A percentile compares a stretch with the other conserved stretches of the same genome.
Conservation (phyloP, 2,113 vertebrate species). For the Oreochromis spilurus region DNA sequence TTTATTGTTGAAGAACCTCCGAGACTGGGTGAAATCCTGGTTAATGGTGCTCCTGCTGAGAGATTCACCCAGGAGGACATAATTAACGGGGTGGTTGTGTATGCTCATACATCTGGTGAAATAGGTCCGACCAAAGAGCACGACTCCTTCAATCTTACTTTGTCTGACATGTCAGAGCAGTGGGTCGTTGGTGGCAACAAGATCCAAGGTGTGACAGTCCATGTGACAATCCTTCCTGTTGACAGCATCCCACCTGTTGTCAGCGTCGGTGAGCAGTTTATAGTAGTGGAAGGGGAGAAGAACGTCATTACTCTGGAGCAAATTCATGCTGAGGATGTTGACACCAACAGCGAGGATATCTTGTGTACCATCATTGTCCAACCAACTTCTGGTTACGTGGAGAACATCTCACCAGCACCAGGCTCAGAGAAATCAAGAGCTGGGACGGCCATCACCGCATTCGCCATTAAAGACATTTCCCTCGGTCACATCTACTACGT, state of each 20-base stretch:
- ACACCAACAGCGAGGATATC: conserved; percentile 84
- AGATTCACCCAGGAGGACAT: conserved; percentile 89
- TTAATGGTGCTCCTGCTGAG: conserved; percentile 79
- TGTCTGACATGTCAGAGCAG: conserved; percentile 86
- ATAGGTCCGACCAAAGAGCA: conserved; percentile 80
- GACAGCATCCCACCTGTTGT: conserved; percentile 81
- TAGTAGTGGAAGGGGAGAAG: conserved; percentile 79
- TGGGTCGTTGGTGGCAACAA: conserved; percentile 84
- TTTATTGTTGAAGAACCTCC: conserved; percentile 87
- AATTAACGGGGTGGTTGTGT: conserved; percentile 84
- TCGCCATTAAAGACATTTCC: conserved; percentile 83
- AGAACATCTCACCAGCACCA: conserved; percentile 90
- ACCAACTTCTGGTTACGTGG: conserved; percentile 86
- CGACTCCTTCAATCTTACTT: conserved; percentile 87
- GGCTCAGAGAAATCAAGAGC: conserved; percentile 93
- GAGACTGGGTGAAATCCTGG: conserved; percentile 80
- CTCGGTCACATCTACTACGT: conserved; percentile 86
- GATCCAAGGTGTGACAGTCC: conserved; percentile 81
- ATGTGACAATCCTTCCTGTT: conserved; percentile 90
- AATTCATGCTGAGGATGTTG: conserved; percentile 79
- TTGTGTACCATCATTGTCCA: conserved; percentile 91
- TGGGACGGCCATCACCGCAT: conserved; percentile 87
- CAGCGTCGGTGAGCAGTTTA: conserved; percentile 65
- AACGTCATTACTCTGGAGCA: conserved; percentile 75
- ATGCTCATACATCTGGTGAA: conserved; percentile 88